Evolutionary conservation across 2,797 vertebrate species (phyloP).

Genomic region (Rallus crepitans): DNA sequence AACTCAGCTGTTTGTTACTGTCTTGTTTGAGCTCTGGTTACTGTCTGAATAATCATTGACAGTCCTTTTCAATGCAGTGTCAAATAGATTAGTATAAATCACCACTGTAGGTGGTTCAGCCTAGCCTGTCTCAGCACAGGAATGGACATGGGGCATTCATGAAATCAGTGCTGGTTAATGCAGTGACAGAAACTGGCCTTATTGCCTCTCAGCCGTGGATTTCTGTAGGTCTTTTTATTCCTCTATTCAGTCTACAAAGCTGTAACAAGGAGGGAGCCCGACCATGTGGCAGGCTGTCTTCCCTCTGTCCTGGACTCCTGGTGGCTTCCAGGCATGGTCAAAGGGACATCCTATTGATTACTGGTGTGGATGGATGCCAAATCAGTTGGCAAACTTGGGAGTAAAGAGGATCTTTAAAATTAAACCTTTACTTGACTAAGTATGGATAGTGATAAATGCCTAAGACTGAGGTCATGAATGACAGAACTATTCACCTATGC

Average conservation of each 20-base stretch:
- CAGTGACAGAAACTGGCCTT: neutral
- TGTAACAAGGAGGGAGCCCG: accelerated
- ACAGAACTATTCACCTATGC: neutral
- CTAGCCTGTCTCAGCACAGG: neutral
- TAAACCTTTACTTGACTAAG: neutral
- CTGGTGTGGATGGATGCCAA: neutral
- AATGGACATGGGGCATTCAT: neutral
- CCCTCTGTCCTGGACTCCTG: neutral
- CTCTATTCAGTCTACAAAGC: neutral
- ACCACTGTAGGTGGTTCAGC: neutral
- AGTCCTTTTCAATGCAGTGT: neutral
- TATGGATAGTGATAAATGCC: neutral
- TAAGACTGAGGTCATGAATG: neutral
- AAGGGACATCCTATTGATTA: neutral
- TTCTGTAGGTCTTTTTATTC: neutral
- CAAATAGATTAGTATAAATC: neutral
- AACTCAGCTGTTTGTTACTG: neutral
- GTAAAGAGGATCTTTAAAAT: neutral
- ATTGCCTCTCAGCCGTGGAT: neutral
- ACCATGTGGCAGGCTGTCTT: neutral
- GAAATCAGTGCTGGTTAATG: neutral
- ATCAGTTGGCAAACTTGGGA: neutral
- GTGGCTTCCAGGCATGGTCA: neutral
- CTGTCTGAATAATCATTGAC: neutral
- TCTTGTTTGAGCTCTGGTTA: neutral